Conservation (phyloP, 2,797 vertebrate species). For the Brachyalestes nurse region DNA sequence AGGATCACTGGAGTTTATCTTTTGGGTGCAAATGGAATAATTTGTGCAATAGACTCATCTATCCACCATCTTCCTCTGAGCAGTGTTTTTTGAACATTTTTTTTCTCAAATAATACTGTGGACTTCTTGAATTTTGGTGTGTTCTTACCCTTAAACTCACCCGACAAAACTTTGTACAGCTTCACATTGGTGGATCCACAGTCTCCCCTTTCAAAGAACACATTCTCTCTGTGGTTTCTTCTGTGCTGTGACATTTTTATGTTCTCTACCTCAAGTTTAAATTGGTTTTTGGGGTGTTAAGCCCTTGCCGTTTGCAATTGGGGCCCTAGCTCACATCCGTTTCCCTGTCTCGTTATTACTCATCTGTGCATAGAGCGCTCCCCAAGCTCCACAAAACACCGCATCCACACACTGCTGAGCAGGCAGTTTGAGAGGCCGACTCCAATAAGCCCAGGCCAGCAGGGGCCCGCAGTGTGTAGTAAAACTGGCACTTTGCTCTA, state of each 20-base stretch:
- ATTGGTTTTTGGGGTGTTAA: slow-evolving; percentile 44
- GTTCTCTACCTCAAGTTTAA: slow-evolving; percentile 74
- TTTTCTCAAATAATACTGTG: not conserved
- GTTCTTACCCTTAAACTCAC: slow-evolving; percentile 1
- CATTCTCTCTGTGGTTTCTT: slow-evolving; percentile 25
- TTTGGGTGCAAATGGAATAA: not conserved
- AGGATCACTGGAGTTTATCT: slow-evolving; percentile 43
- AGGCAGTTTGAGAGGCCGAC: slow-evolving; percentile 22
- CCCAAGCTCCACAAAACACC: slow-evolving; percentile 49
- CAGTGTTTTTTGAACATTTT: slow-evolving; percentile 1
- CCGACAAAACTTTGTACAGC: slow-evolving; percentile 19
- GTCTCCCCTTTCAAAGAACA: slow-evolving; percentile 4
- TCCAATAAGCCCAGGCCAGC: slow-evolving; percentile 38
- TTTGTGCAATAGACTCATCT: slow-evolving; percentile 33
- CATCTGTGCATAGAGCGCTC: slow-evolving; percentile 52
- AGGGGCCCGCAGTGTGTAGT: slow-evolving; percentile 10
- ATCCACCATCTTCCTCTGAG: not conserved
- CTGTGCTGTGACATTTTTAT: slow-evolving; percentile 48
- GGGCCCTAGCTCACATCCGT: slow-evolving; percentile 6
- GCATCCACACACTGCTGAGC: slow-evolving; percentile 45
- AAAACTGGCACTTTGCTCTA: slow-evolving; percentile 39
- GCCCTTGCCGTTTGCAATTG: slow-evolving; percentile 1
- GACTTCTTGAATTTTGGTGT: not conserved
- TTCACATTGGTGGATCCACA: not conserved
- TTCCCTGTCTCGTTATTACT: slow-evolving; percentile 34